Conservation (phyloP, 2,797 vertebrate species). For the Setipinna tenuifilis region DNA sequence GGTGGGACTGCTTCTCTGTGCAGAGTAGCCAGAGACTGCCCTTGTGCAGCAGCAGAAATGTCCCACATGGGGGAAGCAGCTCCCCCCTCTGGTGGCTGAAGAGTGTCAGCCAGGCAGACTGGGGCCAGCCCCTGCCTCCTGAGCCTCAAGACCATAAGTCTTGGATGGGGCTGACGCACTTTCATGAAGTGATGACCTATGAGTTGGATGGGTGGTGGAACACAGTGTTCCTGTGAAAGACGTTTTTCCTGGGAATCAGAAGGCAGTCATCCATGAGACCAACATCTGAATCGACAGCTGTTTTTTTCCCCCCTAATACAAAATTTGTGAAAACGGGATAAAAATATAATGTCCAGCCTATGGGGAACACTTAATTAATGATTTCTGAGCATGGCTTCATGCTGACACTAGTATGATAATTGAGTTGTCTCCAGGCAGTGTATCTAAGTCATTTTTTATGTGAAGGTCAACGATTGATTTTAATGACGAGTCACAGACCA, state of each 20-base stretch:
- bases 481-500: constrained; percentile 7
- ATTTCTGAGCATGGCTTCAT: not conserved
- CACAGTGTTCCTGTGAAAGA: not conserved
- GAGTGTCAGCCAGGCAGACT: not conserved
- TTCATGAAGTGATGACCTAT: not conserved
- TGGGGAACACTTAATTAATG: not conserved
- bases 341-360: not conserved
- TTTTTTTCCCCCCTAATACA: too few species aligned
- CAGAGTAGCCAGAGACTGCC: too few species aligned
- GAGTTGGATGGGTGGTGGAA: not conserved
- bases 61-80: not conserved
- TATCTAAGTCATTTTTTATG: not conserved
- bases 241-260: not conserved
- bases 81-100: constrained; percentile 5
- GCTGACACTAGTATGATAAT: not conserved
- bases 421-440: not conserved
- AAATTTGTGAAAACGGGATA: not conserved
- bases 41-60: not conserved
- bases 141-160: not conserved
- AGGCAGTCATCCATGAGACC: not conserved
- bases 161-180: not conserved
- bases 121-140: not conserved
- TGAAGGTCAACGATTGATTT: not conserved
- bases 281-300: not conserved
- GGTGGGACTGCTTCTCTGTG: too few species aligned